phyloP scores from a whole-genome alignment of 2,113 vertebrate species.

The Anolis sagrei region DNA sequence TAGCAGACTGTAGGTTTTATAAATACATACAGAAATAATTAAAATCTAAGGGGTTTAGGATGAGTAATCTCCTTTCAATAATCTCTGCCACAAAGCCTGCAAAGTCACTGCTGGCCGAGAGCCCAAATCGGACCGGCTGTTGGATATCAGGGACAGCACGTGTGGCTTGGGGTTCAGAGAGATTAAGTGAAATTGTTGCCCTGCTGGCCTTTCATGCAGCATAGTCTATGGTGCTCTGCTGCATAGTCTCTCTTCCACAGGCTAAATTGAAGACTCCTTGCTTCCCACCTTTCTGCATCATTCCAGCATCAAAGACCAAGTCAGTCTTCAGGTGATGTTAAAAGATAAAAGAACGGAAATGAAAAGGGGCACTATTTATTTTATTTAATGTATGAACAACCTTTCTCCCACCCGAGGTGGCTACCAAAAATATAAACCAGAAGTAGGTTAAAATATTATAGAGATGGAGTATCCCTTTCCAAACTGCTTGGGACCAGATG shows the following conservation, averaged over 20 bases:
- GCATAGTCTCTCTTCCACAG: background rate
- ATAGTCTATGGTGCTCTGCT: constrained; percentile 2
- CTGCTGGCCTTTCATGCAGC: background rate
- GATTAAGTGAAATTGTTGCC: constrained; percentile 57
- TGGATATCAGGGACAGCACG: constrained; percentile 71
- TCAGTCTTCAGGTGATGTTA: background rate
- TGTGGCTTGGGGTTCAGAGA: constrained; percentile 51
- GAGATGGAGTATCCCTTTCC: too few relatives aligned
- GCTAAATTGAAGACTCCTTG: background rate
- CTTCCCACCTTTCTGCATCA: too few relatives aligned
- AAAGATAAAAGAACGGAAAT: constrained; percentile 5
- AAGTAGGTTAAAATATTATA: too few relatives aligned
- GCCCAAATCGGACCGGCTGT: constrained; percentile 78
- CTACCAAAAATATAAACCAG: too few relatives aligned
- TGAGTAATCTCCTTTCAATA: constrained; percentile 90
- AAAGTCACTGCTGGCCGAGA: constrained; percentile 80
- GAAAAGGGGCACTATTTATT: constrained; percentile 21
- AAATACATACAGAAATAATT: constrained; percentile 95
- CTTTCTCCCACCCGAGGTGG: too few relatives aligned
- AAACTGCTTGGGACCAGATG: too few relatives aligned
- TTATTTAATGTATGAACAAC: too few relatives aligned
- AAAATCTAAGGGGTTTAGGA: constrained; percentile 94
- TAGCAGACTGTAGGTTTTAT: constrained; percentile 83
- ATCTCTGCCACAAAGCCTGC: constrained; percentile 86
- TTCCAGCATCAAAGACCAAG: background rate